Conservation (phyloP, 2,888 invertebrate genomes). For the Andrena hattorfiana region DNA sequence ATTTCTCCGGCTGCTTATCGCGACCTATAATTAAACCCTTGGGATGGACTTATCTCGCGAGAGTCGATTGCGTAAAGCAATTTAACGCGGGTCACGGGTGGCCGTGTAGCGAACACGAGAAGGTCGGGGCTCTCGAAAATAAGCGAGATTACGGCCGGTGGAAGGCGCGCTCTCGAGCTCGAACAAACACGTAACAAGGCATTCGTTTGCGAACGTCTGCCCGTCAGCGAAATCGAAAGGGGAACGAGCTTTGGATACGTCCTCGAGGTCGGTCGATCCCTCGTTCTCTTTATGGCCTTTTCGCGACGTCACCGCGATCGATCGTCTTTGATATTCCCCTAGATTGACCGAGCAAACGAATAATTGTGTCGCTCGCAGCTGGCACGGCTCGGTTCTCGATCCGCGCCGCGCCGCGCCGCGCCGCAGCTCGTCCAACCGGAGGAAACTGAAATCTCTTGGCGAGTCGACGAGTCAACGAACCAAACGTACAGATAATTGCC, state of each 20-base stretch:
- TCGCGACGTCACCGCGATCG: constrained; percentile 52
- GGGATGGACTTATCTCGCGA: constrained; percentile 62
- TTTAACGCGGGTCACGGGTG: constrained; percentile 55
- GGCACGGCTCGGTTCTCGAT: constrained; percentile 15
- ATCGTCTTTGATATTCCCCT: constrained; percentile 54
- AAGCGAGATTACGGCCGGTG: constrained; percentile 38
- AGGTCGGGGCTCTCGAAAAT: constrained; percentile 52
- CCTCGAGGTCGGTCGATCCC: constrained; percentile 28
- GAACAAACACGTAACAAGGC: not conserved
- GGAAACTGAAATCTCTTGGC: constrained; percentile 14
- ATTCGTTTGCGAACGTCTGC: not conserved
- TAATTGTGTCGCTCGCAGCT: constrained; percentile 77
- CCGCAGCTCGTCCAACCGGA: not conserved
- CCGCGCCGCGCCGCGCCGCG: not conserved
- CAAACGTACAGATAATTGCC: constrained; percentile 64
- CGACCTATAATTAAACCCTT: constrained; percentile 67
- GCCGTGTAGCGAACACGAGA: constrained; percentile 39
- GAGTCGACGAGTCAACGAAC: constrained; percentile 72
- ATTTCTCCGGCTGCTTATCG: constrained; percentile 64
- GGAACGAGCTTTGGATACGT: constrained; percentile 16
- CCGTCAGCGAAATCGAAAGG: constrained; percentile 34
- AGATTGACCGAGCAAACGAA: constrained; percentile 72
- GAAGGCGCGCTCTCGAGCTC: not conserved
- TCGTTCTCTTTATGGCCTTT: constrained; percentile 20
- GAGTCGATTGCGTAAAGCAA: constrained; percentile 66